Conservation (phyloP, 2,888 invertebrate species). For the Rhyacophila evoluta region DNA sequence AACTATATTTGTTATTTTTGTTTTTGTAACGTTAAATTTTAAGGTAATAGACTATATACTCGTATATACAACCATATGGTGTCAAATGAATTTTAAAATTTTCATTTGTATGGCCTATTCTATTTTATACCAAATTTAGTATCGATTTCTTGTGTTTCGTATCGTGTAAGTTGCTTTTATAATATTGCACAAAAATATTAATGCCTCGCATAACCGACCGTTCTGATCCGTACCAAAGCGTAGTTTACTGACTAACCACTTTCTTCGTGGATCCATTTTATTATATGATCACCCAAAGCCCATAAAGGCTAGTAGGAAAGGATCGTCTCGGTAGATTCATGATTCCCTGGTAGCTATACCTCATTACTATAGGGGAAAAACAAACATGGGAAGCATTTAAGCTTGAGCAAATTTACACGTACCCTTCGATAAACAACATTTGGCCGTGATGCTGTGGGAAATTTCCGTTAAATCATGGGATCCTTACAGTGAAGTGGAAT, state of each 20-base stretch:
- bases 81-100: too few relatives aligned
- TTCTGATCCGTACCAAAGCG: neutral
- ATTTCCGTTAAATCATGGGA: neutral
- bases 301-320: constrained; percentile 4
- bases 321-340: neutral
- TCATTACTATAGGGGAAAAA: constrained; percentile 15
- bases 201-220: neutral
- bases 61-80: too few relatives aligned
- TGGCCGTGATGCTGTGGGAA: constrained; percentile 23
- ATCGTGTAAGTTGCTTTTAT: neutral
- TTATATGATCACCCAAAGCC: constrained; percentile 20
- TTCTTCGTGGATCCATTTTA: constrained; percentile 25
- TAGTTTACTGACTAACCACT: constrained; percentile 6
- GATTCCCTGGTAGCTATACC: neutral
- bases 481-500: neutral
- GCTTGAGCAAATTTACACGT: constrained; percentile 34
- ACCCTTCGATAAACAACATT: constrained; percentile 45
- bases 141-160: too few relatives aligned
- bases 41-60: too few relatives aligned
- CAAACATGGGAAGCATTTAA: constrained; percentile 33
- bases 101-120: too few relatives aligned
- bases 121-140: too few relatives aligned
- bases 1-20: too few relatives aligned
- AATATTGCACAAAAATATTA: neutral
- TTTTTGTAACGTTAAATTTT: too few relatives aligned